Evolutionary conservation across 2,888 invertebrate species (phyloP), one percentile per base, ranked within the genome.

Genomic region (Himalopsyche japonica): DNA sequence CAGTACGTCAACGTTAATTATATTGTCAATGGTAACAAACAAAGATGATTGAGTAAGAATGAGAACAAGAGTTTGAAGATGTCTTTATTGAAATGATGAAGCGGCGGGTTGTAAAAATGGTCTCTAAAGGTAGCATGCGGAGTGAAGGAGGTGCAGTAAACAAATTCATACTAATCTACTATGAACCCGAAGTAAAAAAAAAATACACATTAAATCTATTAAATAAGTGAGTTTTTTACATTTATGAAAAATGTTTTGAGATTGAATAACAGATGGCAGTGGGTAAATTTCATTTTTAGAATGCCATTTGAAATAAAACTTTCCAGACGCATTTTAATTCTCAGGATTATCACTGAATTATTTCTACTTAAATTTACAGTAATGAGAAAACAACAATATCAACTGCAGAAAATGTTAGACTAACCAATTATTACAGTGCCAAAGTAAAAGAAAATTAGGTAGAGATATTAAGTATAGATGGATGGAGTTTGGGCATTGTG

Each of bases 361-460:
- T 43, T 37, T 43, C 43, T 43, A 43, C 43, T 15, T 43, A 43
- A 43, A 43, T 43, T 43, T 43, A 43, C 15, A 15, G 15, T 3
- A 20, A 78, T 43, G 37, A 27, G 4, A 10, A 78, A 32, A n/a
- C 24, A 24, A 30, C 20, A 3, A 47, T 78, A 78, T 78, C 43
- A 78, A 78, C 47, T 43, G 78, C 47, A 78, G 47, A 82, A 82
- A 77, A 30, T 48, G 76, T 80, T 80, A 27, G 32, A 76, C 77
- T 76, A 82, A 76, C 34, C 49, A 82, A 34, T 47, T n/a, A 30
- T 43, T 37, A 49, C 76, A 77, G 78, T 70, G 70, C 70, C 30
- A 30, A 30, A 24, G 27, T 24, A 27, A 70, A 70, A 27, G 27
- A 27, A 70, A 70, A 70, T 70, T 70, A 70, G 70, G 27, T 27